Evolutionary conservation across 2,113 vertebrate genomes (phyloP), one percentile per base, ranked within the genome.

Genomic region (Spilogale gracilis): DNA sequence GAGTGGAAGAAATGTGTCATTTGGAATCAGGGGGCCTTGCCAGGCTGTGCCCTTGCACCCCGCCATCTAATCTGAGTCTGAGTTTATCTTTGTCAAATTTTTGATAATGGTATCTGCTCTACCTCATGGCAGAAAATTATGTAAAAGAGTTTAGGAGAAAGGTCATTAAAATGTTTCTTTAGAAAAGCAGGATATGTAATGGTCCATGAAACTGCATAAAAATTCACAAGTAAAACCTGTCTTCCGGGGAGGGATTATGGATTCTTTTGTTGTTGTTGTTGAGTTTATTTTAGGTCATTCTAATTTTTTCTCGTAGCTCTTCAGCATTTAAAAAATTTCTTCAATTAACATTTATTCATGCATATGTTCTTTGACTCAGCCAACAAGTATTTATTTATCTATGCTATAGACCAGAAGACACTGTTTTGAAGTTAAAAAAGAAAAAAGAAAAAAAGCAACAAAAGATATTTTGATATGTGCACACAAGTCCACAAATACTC

Each of bases 321-420:
- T 81, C 21, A 92, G 45, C n/a, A 74, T 82, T 94, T 67, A 20
- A 90, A 80, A 92, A 65, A 48, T 73, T 82, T 95, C 18, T 89
- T 94, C 27, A 12, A 38, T 82, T 84, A 43, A 20, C 25, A 78
- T 27, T 48, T 73, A 73, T 67, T 74, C 20, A 91, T 69, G 84
- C 73, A 94, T 32, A 81, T 30, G 38, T 61, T 84, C 38, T 84
- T 21, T 86, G 27, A 94, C n/a, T 71, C 20, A 82, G n/a, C 73
- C 45, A 63, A 54, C 48, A 91, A 85, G 65, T 81, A 45, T 61
- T 69, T 60, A 85, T 92, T 83, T 79, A 93, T 3, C 71, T n/a
- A 50, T 86, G 17, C 58, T 27, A 52, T 16, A 48, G 27, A 18
- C 30, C 14, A 84, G 80, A 60, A 84, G 80, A 60, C 11, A 82